Evolutionary conservation across 1,140 invertebrate genomes (phyloP), one percentile per base, ranked within the genome.

Genomic region (Achatina immaculata): DNA sequence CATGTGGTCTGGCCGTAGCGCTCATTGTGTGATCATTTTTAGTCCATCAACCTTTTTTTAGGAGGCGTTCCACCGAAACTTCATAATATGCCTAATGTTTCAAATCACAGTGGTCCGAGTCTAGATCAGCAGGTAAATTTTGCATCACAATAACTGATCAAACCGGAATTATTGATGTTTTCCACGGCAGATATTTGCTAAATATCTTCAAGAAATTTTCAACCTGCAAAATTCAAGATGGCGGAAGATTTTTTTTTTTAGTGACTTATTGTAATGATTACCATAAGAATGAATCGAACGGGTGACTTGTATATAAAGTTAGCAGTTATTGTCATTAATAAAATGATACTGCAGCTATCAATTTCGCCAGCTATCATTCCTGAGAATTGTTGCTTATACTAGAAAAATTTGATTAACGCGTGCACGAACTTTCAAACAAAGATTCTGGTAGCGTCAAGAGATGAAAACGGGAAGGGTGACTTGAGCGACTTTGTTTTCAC

Each of bases 71-170:
- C 62, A 77, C 48, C 78, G 77, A 65, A 75, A 55, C 74, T 82
- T 77, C 83, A 84, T 91, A 98, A 96, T 97, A 98, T 98, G 96
- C 97, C 96, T 97, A 97, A 98, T 98, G 97, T 95, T 96, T 95
- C 95, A 95, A 96, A 96, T 95, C 96, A 98, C 95, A 98, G 98
- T 98, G 97, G 96, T 96, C 95, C 96, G 95, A 96, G 96, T 98
- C 96, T 98, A 97, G 97, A 98, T 95, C 97, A 98, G 97, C 97
- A 97, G 95, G 97, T 98, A 94, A 82, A 11, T 45, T 19, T 72
- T 69, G n/a, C n/a, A n/a, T n/a, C n/a, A 40, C 75, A n/a, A 24
- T 38, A 80, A 43, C 34, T 71, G 72, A 0, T 40, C 6, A 38
- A 62, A n/a, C 42, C 28, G 38, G 40, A 43, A 79, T 40, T 24